Conservation (phyloP, 92 coral and sea anemone genomes). For the Zoanthus sansibaricus region DNA sequence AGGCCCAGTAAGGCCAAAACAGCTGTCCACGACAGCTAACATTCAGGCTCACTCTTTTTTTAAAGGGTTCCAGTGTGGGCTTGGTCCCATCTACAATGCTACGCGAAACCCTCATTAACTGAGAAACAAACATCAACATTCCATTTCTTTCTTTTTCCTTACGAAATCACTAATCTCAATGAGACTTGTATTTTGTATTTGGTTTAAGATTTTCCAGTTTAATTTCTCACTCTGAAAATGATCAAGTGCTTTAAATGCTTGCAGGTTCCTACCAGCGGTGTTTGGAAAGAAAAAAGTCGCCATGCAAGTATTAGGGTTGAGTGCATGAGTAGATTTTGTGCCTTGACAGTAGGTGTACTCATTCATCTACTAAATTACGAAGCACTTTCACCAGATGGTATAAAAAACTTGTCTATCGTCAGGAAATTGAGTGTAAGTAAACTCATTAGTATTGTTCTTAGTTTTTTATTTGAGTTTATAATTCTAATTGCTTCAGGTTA, state of each 20-base stretch:
- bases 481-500: neutral
- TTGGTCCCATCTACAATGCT: no score
- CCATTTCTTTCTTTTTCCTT: neutral
- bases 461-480: neutral
- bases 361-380: constrained; percentile 60
- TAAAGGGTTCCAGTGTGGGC: no score
- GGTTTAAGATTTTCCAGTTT: no score
- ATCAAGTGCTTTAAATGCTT: neutral
- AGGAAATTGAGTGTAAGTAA: constrained; percentile 77
- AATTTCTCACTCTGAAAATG: no score
- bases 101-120: no score
- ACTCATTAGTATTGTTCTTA: neutral
- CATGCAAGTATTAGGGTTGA: constrained; percentile 61
- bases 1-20: no score
- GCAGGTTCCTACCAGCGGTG: constrained; percentile 43
- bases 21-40: no score
- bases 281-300: constrained; percentile 64
- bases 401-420: constrained; percentile 63
- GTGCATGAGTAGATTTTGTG: constrained; percentile 72
- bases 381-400: constrained; percentile 56
- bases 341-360: constrained; percentile 67
- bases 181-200: no score
- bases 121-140: neutral
- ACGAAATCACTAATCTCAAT: no score
- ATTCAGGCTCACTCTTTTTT: no score